Evolutionary conservation across 2,113 vertebrate genomes (phyloP).

Genomic region (Hoplias malabaricus): DNA sequence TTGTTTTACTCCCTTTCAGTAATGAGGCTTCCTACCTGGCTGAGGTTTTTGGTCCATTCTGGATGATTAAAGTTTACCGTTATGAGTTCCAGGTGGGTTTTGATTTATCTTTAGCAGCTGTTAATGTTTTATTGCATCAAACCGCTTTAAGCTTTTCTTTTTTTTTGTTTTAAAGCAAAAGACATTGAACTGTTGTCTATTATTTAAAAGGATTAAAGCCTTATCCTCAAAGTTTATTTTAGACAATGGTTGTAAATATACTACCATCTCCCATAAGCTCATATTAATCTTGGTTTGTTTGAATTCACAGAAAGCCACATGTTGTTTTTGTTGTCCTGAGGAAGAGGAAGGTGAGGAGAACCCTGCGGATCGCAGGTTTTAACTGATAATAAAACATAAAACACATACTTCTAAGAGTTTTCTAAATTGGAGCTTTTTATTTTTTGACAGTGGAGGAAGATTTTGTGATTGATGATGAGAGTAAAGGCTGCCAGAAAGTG

Average conservation of each 20-base stretch:
- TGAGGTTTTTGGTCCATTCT: conserved; percentile 87
- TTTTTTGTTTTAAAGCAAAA: too few species aligned
- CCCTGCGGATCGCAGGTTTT: background rate
- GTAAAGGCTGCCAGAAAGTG: conserved; percentile 73
- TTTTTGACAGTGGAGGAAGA: conserved; percentile 51
- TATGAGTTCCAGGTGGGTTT: conserved; percentile 84
- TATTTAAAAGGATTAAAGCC: too few species aligned
- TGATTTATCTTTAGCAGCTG: background rate
- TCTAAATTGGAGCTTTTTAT: background rate
- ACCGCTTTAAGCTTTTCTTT: too few species aligned
- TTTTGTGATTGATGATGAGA: conserved; percentile 65
- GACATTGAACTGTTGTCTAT: too few species aligned
- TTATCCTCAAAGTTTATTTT: too few species aligned
- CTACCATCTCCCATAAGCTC: background rate
- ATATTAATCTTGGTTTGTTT: background rate
- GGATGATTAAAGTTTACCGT: conserved; percentile 93
- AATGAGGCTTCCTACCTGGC: conserved; percentile 92
- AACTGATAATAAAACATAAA: background rate
- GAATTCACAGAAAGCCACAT: conserved; percentile 80
- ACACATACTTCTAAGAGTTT: background rate
- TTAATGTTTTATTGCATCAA: background rate
- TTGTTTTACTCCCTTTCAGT: conserved; percentile 63
- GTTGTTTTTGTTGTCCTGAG: conserved; percentile 89
- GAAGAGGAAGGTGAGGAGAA: conserved; percentile 71
- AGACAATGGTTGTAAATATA: background rate